phyloP scores from a whole-genome alignment of 1,140 invertebrate genomes.

The Copidosoma floridanum region DNA sequence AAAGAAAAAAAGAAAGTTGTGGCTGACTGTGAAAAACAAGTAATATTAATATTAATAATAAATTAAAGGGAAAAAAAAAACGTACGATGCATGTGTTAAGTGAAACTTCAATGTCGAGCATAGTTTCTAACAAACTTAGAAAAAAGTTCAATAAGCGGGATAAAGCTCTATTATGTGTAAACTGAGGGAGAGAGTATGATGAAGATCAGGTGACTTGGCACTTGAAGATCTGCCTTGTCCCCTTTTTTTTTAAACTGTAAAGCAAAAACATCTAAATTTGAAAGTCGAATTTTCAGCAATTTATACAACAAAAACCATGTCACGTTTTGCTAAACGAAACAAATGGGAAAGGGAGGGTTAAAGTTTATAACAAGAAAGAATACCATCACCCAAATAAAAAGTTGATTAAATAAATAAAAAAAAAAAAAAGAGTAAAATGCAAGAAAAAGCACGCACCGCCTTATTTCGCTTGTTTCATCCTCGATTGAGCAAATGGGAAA shows the following conservation, averaged over 20 bases:
- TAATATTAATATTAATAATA: too few relatives aligned
- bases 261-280: conserved; percentile 11
- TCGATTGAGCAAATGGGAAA: neutral
- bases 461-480: conserved; percentile 16
- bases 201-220: conserved; percentile 20
- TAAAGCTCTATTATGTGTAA: too few relatives aligned
- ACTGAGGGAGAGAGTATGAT: conserved; percentile 30
- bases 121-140: conserved; percentile 27
- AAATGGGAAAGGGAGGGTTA: too few relatives aligned
- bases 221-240: conserved; percentile 22
- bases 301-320: conserved; percentile 7
- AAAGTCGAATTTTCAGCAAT: too few relatives aligned
- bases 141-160: conserved; percentile 34
- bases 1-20: conserved; percentile 17
- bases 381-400: conserved; percentile 8
- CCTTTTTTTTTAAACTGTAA: conserved; percentile 21
- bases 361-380: neutral
- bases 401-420: conserved; percentile 11
- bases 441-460: conserved; percentile 16
- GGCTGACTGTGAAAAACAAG: conserved; percentile 28
- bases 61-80: conserved; percentile 28
- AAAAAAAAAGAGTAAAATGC: conserved; percentile 28
- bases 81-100: conserved; percentile 34
- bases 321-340: conserved; percentile 20
- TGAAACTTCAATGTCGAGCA: conserved; percentile 31